Percentiles rank a stretch among this genome's conserved stretches.
Evolutionary conservation across 2,113 vertebrate genomes (phyloP).

Genomic region (Oreochromis spilurus): DNA sequence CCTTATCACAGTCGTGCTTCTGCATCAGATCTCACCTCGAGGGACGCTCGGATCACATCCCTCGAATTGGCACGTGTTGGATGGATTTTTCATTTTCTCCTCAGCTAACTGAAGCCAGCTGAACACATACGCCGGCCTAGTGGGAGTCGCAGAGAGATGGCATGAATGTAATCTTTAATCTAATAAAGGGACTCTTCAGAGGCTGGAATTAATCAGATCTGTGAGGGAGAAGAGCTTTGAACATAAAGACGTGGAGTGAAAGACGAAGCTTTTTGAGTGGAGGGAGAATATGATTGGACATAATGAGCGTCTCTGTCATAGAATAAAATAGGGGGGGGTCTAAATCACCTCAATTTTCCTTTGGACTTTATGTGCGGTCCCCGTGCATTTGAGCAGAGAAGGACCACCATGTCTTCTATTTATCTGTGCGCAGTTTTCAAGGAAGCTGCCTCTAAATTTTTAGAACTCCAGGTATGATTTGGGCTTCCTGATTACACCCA

Average conservation of each 20-base stretch:
- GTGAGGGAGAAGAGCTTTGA: not conserved
- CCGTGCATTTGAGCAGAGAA: rapidly evolving
- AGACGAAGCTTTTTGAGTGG: not conserved
- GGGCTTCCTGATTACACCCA: not conserved
- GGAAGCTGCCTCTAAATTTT: not conserved
- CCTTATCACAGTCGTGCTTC: not conserved
- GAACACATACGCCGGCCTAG: not conserved
- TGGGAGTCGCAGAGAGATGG: conserved; percentile 5
- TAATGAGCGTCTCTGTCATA: not conserved
- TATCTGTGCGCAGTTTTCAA: not conserved
- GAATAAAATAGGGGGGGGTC: not conserved
- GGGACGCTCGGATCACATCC: conserved; percentile 1
- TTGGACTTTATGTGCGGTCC: not conserved
- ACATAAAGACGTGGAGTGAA: not conserved
- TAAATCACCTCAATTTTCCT: not conserved
- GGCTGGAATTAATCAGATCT: conserved; percentile 39
- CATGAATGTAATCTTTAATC: conserved; percentile 38
- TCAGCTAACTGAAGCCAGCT: conserved; percentile 31
- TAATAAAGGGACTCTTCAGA: conserved; percentile 19
- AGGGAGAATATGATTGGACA: conserved; percentile 21
- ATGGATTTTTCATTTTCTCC: conserved; percentile 21
- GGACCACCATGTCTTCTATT: not conserved
- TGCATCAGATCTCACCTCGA: not conserved
- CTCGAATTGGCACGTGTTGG: not conserved
- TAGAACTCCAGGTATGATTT: not conserved